Percentiles rank a stretch among this genome's conserved stretches.
Conservation (phyloP, 2,113 vertebrate species). For the Gasterosteus aculeatus region DNA sequence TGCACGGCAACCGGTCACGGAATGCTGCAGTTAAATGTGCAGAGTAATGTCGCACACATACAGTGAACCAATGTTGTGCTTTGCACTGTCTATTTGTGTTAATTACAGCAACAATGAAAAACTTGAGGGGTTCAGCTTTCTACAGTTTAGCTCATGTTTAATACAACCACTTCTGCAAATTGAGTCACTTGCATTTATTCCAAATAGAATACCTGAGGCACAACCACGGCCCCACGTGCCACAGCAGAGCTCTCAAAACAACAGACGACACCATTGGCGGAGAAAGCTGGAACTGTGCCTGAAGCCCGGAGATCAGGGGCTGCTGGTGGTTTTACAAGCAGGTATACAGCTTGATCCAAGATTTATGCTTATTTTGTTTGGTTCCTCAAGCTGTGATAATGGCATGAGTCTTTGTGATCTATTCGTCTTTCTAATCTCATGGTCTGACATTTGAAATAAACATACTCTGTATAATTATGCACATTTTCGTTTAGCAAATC, state of each 20-base stretch:
- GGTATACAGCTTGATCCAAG: slow-evolving; percentile 16
- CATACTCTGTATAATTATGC: slow-evolving; percentile 51
- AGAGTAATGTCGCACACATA: slow-evolving; percentile 24
- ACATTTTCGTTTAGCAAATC: slow-evolving; percentile 55
- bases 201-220: slow-evolving; percentile 74
- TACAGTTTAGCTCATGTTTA: slow-evolving; percentile 67
- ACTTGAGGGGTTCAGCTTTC: slow-evolving; percentile 55
- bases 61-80: slow-evolving; percentile 14
- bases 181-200: slow-evolving; percentile 67
- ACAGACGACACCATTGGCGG: slow-evolving; percentile 51
- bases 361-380: slow-evolving; percentile 39
- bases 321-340: slow-evolving; percentile 42
- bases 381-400: slow-evolving; percentile 61
- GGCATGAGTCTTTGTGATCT: slow-evolving; percentile 41
- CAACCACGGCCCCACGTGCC: slow-evolving; percentile 59
- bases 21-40: slow-evolving; percentile 50
- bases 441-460: slow-evolving; percentile 62
- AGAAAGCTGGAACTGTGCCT: slow-evolving; percentile 53
- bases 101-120: slow-evolving; percentile 58
- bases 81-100: slow-evolving; percentile 42
- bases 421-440: slow-evolving; percentile 55
- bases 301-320: slow-evolving; percentile 52
- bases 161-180: slow-evolving; percentile 78
- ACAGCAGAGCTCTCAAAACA: slow-evolving; percentile 51
- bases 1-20: slow-evolving; percentile 38